These are phyloP conservation scores for Garrulus glandarius DNA, from an alignment of 2,797 vertebrate genomes.

Conservation along the genomic window DNA sequence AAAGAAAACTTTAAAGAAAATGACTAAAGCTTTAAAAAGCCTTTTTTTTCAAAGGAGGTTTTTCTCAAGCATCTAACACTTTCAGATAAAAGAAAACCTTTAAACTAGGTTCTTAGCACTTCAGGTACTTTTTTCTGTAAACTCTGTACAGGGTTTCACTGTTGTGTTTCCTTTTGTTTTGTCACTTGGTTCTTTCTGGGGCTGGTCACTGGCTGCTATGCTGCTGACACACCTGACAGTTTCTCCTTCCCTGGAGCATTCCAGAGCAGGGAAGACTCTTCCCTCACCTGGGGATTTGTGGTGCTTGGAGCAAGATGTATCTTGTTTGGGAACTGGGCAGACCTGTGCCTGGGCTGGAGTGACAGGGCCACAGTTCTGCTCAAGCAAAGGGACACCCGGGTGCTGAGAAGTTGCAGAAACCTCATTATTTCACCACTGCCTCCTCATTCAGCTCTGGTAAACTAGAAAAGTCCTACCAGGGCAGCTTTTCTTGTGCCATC, in stretches of 20 bases:
- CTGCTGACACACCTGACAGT: background rate
- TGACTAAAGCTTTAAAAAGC: background rate
- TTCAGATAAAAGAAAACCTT: background rate
- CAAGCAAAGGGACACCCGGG: too few relatives aligned
- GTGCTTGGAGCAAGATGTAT: background rate
- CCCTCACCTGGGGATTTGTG: too few relatives aligned
- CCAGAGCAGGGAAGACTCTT: background rate
- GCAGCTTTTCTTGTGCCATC: background rate
- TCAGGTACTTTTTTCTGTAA: background rate
- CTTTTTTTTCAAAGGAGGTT: background rate
- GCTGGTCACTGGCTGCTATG: background rate
- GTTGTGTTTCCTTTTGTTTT: background rate
- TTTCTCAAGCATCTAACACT: background rate
- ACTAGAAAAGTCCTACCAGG: background rate
- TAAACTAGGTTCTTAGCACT: background rate
- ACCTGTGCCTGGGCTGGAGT: background rate
- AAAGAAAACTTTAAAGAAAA: background rate
- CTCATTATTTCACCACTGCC: background rate
- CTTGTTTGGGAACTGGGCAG: background rate
- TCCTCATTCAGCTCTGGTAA: background rate
- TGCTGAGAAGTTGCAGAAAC: background rate
- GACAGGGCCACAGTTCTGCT: background rate
- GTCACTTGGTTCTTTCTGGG: fast-evolving
- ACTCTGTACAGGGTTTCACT: background rate
- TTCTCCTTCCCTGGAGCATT: background rate